A percentile compares a stretch with the other conserved stretches of the same genome.
phyloP scores from a whole-genome alignment of 1,140 invertebrate species.

The Drosophila erecta region DNA sequence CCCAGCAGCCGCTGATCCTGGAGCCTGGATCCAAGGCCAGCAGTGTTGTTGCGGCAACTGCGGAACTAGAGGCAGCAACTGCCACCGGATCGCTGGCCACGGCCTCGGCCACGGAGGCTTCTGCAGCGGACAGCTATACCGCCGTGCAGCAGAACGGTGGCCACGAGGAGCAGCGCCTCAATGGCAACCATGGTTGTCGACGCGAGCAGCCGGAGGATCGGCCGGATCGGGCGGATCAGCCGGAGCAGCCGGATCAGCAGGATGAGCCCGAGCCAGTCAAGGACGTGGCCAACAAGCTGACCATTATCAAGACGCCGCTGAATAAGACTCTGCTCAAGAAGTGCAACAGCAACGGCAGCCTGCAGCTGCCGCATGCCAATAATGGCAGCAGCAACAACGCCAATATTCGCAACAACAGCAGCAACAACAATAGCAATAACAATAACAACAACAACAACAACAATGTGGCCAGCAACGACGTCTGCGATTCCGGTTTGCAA shows the following conservation, averaged over 20 bases:
- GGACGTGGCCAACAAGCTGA: conserved; percentile 51
- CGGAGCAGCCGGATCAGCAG: conserved; percentile 8
- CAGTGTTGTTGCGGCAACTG: conserved; percentile 10
- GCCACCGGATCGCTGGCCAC: not conserved
- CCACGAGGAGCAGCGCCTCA: conserved; percentile 24
- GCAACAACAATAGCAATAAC: conserved; percentile 40
- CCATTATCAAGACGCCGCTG: conserved; percentile 79
- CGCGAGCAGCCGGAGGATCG: conserved; percentile 1
- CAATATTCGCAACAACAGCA: conserved; percentile 48
- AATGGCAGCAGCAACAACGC: conserved; percentile 61
- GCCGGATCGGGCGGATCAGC: conserved; percentile 18
- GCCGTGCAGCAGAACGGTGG: conserved; percentile 14
- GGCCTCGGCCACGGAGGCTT: not conserved
- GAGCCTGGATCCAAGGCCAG: conserved; percentile 25
- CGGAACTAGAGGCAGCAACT: conserved; percentile 10
- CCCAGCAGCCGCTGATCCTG: conserved; percentile 39
- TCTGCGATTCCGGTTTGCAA: conserved; percentile 77
- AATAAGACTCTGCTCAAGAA: conserved; percentile 81
- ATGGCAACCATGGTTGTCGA: conserved; percentile 26
- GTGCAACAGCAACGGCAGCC: conserved; percentile 62
- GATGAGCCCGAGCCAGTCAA: conserved; percentile 13
- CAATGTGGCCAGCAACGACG: conserved; percentile 9
- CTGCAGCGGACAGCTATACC: not conserved
- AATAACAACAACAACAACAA: conserved; percentile 15
- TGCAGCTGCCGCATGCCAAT: not conserved